phyloP scores from a whole-genome alignment of 2,797 vertebrate genomes.

The Nasua narica region DNA sequence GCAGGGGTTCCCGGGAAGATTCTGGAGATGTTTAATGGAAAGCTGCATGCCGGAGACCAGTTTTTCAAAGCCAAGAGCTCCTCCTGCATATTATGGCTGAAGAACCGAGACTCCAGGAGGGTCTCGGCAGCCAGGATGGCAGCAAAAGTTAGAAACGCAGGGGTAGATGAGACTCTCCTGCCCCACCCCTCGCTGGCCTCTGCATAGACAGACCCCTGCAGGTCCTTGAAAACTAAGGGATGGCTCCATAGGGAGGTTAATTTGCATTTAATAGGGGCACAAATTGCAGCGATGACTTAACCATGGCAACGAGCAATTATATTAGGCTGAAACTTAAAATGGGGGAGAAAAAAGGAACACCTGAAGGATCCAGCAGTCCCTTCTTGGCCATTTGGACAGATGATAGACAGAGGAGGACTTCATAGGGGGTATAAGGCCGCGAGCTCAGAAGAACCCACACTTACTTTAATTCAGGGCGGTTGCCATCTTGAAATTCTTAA shows the following conservation, averaged over 20 bases:
- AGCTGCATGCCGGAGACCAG: fast-evolving
- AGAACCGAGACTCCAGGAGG: background rate
- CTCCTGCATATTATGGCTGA: fast-evolving
- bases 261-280: slow-evolving; percentile 13
- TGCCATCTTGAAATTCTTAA: background rate
- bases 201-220: background rate
- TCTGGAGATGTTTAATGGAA: background rate
- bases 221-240: background rate
- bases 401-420: no score
- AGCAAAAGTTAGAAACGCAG: background rate
- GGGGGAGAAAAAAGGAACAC: background rate
- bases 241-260: background rate
- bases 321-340: background rate
- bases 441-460: fast-evolving
- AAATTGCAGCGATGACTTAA: background rate
- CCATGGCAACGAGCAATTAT: background rate
- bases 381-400: background rate
- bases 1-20: background rate
- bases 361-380: background rate
- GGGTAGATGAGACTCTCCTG: fast-evolving
- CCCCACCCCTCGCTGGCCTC: no score
- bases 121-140: background rate
- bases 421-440: fast-evolving
- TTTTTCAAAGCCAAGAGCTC: background rate
- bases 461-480: fast-evolving